Percentiles rank a stretch among this genome's conserved stretches.
Evolutionary conservation across 2,113 vertebrate species (phyloP).

Genomic region (Malurus melanocephalus): DNA sequence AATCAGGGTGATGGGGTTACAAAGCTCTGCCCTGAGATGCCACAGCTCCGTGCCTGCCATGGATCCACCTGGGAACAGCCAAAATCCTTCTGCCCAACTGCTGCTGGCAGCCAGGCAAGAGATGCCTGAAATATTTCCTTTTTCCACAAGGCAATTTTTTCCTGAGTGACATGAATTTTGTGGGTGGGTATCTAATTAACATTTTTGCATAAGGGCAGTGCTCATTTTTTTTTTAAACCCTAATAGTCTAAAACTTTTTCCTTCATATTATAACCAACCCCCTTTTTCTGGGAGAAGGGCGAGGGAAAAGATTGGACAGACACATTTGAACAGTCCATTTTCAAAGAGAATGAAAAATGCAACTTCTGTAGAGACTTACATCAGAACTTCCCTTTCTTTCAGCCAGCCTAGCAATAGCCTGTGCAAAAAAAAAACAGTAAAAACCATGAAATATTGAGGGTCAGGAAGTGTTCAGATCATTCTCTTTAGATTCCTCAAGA

Average conservation of each 20-base stretch:
- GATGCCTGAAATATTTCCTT: not conserved
- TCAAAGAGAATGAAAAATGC: not conserved
- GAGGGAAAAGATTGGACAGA: not conserved
- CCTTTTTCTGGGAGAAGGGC: not conserved
- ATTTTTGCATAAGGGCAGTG: not conserved
- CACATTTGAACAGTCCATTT: not conserved
- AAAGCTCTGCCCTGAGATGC: not conserved
- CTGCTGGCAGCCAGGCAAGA: not conserved
- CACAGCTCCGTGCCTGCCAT: not conserved
- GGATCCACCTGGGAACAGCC: not conserved
- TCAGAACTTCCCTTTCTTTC: not conserved
- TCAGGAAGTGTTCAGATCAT: not conserved
- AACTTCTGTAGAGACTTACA: not conserved
- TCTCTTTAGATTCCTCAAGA: not conserved
- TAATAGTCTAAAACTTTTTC: not conserved
- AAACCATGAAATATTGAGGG: not conserved
- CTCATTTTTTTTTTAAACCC: not conserved
- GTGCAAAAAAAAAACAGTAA: not conserved
- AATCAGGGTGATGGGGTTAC: not conserved
- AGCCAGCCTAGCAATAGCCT: not conserved
- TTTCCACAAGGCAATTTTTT: not conserved
- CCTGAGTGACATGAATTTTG: not conserved
- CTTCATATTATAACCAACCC: fast-evolving
- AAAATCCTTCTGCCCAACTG: too few relatives aligned
- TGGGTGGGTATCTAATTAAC: too few relatives aligned